Percentiles rank a stretch among this genome's conserved stretches.
Evolutionary conservation across 2,797 vertebrate genomes (phyloP).

Genomic region (Salarias fasciatus): DNA sequence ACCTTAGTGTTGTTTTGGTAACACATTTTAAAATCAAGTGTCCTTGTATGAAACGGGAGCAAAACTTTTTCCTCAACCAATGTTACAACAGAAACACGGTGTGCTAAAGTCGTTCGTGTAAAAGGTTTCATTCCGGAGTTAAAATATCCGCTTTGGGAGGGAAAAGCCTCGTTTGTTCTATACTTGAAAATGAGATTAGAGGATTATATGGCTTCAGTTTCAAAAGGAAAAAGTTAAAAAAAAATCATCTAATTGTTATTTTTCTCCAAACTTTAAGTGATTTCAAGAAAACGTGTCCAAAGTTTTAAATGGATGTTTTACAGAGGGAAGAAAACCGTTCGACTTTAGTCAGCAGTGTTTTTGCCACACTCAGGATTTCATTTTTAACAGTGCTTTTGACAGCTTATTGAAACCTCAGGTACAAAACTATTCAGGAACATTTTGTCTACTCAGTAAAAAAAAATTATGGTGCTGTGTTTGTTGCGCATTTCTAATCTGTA

Average conservation of each 20-base stretch:
- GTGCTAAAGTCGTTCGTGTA: slow-evolving; percentile 62
- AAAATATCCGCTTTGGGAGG: slow-evolving; percentile 34
- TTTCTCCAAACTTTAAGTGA: no score
- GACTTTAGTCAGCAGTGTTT: slow-evolving; percentile 57
- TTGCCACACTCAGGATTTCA: slow-evolving; percentile 76
- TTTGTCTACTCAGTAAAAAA: slow-evolving; percentile 75
- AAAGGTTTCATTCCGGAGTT: slow-evolving; percentile 59
- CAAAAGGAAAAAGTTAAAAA: background rate
- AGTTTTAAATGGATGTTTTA: slow-evolving; percentile 42
- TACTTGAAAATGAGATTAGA: background rate
- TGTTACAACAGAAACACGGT: slow-evolving; percentile 58
- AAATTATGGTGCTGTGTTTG: slow-evolving; percentile 76
- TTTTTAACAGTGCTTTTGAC: slow-evolving; percentile 72
- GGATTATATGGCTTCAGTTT: background rate
- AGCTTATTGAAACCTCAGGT: slow-evolving; percentile 78
- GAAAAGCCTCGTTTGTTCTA: background rate
- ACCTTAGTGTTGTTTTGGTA: slow-evolving; percentile 57
- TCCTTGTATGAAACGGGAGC: slow-evolving; percentile 56
- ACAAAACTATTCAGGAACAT: slow-evolving; percentile 82
- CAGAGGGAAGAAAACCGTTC: slow-evolving; percentile 59
- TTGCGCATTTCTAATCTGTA: slow-evolving; percentile 76
- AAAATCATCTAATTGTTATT: slow-evolving; percentile 28
- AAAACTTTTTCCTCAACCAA: slow-evolving; percentile 19
- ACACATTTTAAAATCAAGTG: slow-evolving; percentile 56
- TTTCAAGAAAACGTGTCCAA: slow-evolving; percentile 21